Base-by-base conservation (phyloP, 64 coral and sea anemone genomes). In the Stylophora pistillata region DNA sequence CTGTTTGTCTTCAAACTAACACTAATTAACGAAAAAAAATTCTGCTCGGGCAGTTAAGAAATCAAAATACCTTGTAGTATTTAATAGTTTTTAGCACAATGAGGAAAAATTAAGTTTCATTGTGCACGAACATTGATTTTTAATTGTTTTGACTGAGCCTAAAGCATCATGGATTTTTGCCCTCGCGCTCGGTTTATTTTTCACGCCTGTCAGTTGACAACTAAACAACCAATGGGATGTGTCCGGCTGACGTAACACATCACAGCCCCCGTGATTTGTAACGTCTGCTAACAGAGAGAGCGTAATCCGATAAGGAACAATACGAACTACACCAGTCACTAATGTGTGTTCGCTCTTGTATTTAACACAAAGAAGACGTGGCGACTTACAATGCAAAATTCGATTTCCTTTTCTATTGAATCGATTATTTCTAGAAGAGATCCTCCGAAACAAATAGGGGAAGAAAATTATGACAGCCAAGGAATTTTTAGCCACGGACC, bases 241-340 rank as follows among this genome's bases (percentile, higher is more conserved):
- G 25, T 29, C 20, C 61, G 41, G 21, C 54, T 95, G 94, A 95
- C 86, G 94, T 88, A 89, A 68, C 34, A 60, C 79, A 89, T 65
- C 52, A 69, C 89, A 85, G 55, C 82, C 83, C 76, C 85, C 59
- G 85, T 95, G 92, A 95, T 95, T 95, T 92, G 89, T 82, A 87
- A 87, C 30, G 94, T 91, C 89, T 90, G 90, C 74, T 41, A 55
- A 47, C 37, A 87, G 16, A 64, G 77, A 41, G 75, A 72, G 54
- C 53, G 94, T 95, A 95, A 95, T 95, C 94, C 78, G 94, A 95
- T 95, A 92, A 95, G 72, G 65, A 56, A 72, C 86, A 88, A 84
- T 84, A 86, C 62, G 55, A 66, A 95, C 73, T 60, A 78, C n/a
- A 56, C 69, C 66, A 74, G 47, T 72, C 78, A 56, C n/a, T 89